phyloP scores from a whole-genome alignment of 2,888 invertebrate genomes.

The Stenolophus ochropezus region DNA sequence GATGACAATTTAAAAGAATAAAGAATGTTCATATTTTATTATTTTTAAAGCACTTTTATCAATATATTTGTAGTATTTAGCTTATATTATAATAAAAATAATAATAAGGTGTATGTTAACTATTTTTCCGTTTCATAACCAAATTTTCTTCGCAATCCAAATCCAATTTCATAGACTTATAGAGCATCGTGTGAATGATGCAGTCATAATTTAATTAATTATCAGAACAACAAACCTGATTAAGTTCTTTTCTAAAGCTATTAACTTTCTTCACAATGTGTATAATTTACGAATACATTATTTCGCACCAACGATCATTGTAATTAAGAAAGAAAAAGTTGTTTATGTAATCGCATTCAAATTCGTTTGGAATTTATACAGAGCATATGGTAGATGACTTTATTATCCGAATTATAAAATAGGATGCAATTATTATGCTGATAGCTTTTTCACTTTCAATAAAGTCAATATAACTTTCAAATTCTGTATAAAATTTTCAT shows the following conservation, averaged over 20 bases:
- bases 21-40: too few relatives aligned
- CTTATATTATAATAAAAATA: too few relatives aligned
- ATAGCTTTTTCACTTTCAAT: background rate
- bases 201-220: slow-evolving; percentile 14
- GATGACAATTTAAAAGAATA: too few relatives aligned
- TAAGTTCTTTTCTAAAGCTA: slow-evolving; percentile 15
- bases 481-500: too few relatives aligned
- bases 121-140: background rate
- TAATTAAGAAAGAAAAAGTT: slow-evolving; percentile 29
- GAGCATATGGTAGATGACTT: background rate
- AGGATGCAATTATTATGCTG: background rate
- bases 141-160: background rate
- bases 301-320: slow-evolving; percentile 14
- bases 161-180: background rate
- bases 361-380: background rate
- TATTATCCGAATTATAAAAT: background rate
- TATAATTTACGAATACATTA: slow-evolving; percentile 2
- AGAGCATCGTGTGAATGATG: background rate
- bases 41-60: too few relatives aligned
- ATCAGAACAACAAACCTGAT: background rate
- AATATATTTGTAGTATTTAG: too few relatives aligned
- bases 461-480: too few relatives aligned
- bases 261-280: slow-evolving; percentile 13
- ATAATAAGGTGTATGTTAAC: too few relatives aligned
- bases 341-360: slow-evolving; percentile 20